Base-by-base conservation (phyloP, 2,797 vertebrate genomes). In the Chromobotia macracanthus region DNA sequence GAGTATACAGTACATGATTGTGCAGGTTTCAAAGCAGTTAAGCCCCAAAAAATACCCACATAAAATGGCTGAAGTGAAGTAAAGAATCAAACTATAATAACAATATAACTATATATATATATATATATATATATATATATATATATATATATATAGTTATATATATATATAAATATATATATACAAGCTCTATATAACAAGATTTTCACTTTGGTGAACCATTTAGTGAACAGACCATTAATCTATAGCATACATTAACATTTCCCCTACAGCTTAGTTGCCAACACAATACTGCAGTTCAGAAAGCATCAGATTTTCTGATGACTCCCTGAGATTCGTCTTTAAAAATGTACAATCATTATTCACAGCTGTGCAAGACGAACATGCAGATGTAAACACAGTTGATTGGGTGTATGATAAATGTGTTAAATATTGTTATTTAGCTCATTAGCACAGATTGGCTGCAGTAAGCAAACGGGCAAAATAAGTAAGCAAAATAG, bases 151-250 rank as follows among this genome's bases (percentile, higher is more conserved):
- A n/a, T n/a, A n/a, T n/a, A n/a, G n/a, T n/a, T n/a, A n/a, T n/a
- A n/a, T n/a, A n/a, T n/a, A n/a, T n/a, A n/a, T n/a, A n/a, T n/a
- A n/a, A n/a, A n/a, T n/a, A n/a, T n/a, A n/a, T n/a, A n/a, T n/a
- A n/a, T n/a, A n/a, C n/a, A n/a, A n/a, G n/a, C n/a, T n/a, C n/a
- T n/a, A n/a, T n/a, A n/a, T n/a, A n/a, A n/a, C n/a, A n/a, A n/a
- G n/a, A n/a, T n/a, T n/a, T n/a, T n/a, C n/a, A n/a, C n/a, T n/a
- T n/a, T n/a, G n/a, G n/a, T n/a, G n/a, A n/a, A n/a, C n/a, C n/a
- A n/a, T n/a, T n/a, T n/a, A n/a, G 51, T 77, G 53, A 76, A 58
- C 71, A 67, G 16, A 63, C 55, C 69, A 74, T 80, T 77, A 78
- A 65, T 81, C 50, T 64, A 51, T 21, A 56, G 8, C 53, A 75